A percentile compares a stretch with the other conserved stretches of the same genome.
These are phyloP conservation scores for Apodemus agrarius DNA, from an alignment of 2,797 vertebrate genomes.

Conservation along the genomic window DNA sequence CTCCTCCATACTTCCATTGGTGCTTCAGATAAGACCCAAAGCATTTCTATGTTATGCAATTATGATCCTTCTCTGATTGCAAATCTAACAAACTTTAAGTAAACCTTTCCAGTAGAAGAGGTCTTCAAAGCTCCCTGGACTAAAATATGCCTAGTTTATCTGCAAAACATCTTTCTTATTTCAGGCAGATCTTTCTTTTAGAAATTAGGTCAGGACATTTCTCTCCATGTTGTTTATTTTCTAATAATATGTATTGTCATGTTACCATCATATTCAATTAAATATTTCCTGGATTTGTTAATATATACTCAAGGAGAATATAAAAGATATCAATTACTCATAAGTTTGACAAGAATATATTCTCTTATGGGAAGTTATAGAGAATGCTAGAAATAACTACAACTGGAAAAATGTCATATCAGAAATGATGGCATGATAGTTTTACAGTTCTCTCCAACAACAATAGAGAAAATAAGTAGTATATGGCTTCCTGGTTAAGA, in stretches of 20 bases:
- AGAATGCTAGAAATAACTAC: conserved; percentile 24
- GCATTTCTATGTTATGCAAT: neutral
- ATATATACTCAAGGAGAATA: neutral
- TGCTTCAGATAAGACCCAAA: neutral
- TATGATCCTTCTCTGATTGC: neutral
- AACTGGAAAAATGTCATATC: conserved; percentile 5
- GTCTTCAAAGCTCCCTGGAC: neutral
- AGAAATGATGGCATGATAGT: neutral
- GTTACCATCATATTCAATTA: neutral
- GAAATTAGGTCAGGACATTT: neutral
- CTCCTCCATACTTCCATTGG: neutral
- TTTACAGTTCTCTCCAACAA: neutral
- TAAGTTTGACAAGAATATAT: neutral
- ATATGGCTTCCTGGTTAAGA: neutral
- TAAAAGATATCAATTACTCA: neutral
- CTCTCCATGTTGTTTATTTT: neutral
- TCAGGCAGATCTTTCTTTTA: neutral
- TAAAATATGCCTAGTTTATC: neutral
- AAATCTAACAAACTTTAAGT: neutral
- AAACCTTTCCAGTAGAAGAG: neutral
- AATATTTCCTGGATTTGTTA: neutral
- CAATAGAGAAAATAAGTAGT: neutral
- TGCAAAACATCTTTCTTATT: neutral
- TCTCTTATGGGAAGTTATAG: conserved; percentile 19
- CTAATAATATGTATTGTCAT: neutral